Evolutionary conservation across 2,113 vertebrate species (phyloP), one percentile per base, ranked within the genome.

Genomic region (Neoarius graeffei): DNA sequence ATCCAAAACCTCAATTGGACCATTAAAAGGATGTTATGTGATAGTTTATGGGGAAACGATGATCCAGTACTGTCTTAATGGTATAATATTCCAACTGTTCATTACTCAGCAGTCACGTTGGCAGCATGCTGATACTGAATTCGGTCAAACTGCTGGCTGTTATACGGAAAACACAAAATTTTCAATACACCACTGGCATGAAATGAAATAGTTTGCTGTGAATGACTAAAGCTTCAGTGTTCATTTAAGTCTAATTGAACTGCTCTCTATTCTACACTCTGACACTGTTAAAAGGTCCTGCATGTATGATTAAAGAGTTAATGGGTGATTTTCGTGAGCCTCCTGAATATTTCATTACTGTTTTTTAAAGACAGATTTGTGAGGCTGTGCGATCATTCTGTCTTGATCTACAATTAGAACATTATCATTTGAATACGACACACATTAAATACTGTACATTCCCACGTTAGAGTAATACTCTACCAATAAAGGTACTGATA

Each of bases 281-380:
- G 42, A 50, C 9, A 17, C 76, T 80, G 76, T 27, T 27, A 80
- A 80, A 80, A 19, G 76, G 13, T 56, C 76, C 76, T 80, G 25
- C 8, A 56, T 80, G 76, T 17, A 80, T 80, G 52, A 79, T 79
- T 27, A 79, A 79, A 79, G 50, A 79, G 25, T 27, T 79, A 56
- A 79, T 56, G 52, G 52, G 11, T 79, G 74, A 77, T 77, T 77
- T 77, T 77, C 8, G 1, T 23, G 50, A 79, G 50, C 56, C 50
- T 83, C 35, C 30, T 83, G 50, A 83, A 62, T 50, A 83, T 62
- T 83, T 60, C 48, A 83, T 23, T 15, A 83, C 4, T 48, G 81
- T 82, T 83, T 64, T 83, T 57, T 60, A 35, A 64, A 83, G 20
- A 48, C 60, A 64, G 20, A n/a, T 83, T 62, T 62, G 30, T 60